A percentile compares a stretch with the other conserved stretches of the same genome.
phyloP scores from a whole-genome alignment of 2,888 invertebrate species.

The Melanostoma scalare region DNA sequence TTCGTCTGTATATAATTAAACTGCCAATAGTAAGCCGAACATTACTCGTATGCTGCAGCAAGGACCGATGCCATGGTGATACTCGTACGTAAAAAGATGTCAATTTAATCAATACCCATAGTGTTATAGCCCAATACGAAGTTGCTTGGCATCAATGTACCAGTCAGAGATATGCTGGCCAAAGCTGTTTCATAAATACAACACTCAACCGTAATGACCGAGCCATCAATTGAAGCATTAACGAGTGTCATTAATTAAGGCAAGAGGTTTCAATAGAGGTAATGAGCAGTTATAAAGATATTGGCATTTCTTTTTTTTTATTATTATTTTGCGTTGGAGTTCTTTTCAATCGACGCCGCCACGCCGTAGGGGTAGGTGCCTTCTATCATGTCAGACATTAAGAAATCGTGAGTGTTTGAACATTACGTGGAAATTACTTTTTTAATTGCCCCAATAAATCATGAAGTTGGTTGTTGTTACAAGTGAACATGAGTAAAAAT shows the following conservation, averaged over 20 bases:
- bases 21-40: too few species aligned
- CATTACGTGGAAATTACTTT: conserved; percentile 22
- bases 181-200: conserved; percentile 19
- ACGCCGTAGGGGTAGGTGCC: too few species aligned
- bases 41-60: too few species aligned
- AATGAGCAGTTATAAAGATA: conserved; percentile 41
- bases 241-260: conserved; percentile 42
- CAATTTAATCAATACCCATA: too few species aligned
- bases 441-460: conserved; percentile 30
- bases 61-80: too few species aligned
- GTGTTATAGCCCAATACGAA: too few species aligned
- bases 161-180: conserved; percentile 9
- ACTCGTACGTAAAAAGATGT: too few species aligned
- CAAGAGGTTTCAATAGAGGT: conserved; percentile 18
- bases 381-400: neutral
- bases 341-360: too few species aligned
- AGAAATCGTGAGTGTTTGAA: conserved; percentile 3
- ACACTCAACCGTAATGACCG: conserved; percentile 32
- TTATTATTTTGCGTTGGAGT: neutral
- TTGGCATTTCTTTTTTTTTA: conserved; percentile 12
- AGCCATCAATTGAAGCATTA: conserved; percentile 38
- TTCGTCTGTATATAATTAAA: too few species aligned
- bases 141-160: conserved; percentile 2
- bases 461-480: conserved; percentile 8
- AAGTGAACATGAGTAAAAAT: conserved; percentile 16